Percentiles rank a stretch among this genome's conserved stretches.
Conservation (phyloP, 2,113 vertebrate genomes). For the Oxyruncus cristatus region DNA sequence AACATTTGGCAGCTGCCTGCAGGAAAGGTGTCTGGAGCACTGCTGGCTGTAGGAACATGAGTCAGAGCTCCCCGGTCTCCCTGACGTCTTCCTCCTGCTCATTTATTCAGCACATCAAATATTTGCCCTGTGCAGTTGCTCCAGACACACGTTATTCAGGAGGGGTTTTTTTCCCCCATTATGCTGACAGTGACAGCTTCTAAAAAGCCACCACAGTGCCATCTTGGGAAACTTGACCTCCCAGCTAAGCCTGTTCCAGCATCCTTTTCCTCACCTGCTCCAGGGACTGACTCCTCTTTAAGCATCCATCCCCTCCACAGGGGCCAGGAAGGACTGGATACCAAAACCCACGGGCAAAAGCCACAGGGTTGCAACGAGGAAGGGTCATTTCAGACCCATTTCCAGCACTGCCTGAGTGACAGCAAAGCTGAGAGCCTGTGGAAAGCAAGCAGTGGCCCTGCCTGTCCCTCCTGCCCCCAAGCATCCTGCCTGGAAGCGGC, state of each 20-base stretch:
- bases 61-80: conserved; percentile 12
- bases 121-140: conserved; percentile 12
- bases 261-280: background rate
- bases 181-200: background rate
- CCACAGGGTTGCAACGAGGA: background rate
- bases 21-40: conserved; percentile 16
- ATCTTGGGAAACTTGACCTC: conserved; percentile 17
- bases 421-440: background rate
- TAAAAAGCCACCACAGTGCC: conserved; percentile 26
- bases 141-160: background rate
- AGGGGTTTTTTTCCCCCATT: background rate
- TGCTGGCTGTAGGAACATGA: background rate
- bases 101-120: conserved; percentile 39
- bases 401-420: background rate
- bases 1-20: conserved; percentile 35
- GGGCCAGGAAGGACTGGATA: background rate
- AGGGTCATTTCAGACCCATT: background rate
- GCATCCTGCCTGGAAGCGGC: background rate
- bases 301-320: background rate
- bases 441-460: background rate
- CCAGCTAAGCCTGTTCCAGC: background rate
- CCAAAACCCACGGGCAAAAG: background rate
- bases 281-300: rapidly evolving
- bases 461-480: background rate
- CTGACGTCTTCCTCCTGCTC: conserved; percentile 36